Base-by-base conservation (phyloP, 2,888 invertebrate species). In the Platynereis dumerilii region DNA sequence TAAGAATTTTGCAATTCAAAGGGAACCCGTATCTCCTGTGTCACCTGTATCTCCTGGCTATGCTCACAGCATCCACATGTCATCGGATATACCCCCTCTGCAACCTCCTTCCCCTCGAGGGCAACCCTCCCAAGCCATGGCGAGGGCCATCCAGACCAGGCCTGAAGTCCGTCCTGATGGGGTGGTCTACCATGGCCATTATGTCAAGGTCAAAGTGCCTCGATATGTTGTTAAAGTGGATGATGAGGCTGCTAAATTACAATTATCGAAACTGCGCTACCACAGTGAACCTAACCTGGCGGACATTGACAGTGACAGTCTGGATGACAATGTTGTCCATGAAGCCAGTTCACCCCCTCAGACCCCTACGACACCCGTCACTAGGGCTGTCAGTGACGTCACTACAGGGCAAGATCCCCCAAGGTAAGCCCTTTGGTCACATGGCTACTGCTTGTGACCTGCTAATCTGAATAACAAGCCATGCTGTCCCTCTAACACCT, bases 281-380 rank as follows among this genome's bases (percentile, higher is more conserved):
- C 56, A 62, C 57, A 62, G 62, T 42, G 62, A 62, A 26, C 62
- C 62, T 27, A 62, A 44, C 24, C 45, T 62, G 22, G 28, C 44
- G 45, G 62, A 62, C 20, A 24, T 39, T 3, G 53, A 24, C 26
- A 29, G 45, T n/a, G 57, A 15, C 15, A 44, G 26, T n/a, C 52
- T 17, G 15, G 17, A 34, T 24, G 26, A 17, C 17, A 24, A 17
- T 7, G 55, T 10, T 24, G 55, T 24, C n/a, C 17, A n/a, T 17
- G 55, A n/a, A 5, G 53, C 22, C 20, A 52, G 15, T 12, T 10
- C n/a, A 22, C n/a, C 58, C 15, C 12, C 58, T 5, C 2, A 17
- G 24, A 28, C 22, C 27, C 48, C 60, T 28, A 22, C 22, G 53
- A 28, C 29, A 48, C 28, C 28, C 24, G 22, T 5, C 17, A 39